Conservation (phyloP, 2,888 invertebrate species). For the Rhogogaster chlorosoma region DNA sequence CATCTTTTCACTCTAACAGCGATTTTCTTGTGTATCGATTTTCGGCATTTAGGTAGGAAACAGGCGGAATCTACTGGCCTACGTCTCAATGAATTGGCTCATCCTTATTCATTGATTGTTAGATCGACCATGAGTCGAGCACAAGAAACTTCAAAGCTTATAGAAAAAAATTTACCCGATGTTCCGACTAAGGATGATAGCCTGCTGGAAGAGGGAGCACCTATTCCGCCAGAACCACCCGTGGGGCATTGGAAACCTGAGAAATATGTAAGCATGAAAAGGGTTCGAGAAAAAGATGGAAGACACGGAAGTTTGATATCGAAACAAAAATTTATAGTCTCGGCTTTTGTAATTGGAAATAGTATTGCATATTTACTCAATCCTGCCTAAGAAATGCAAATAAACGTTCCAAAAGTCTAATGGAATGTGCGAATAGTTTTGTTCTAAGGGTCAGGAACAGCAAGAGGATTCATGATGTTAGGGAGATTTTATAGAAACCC, state of each 20-base stretch:
- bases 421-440: background rate
- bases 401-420: background rate
- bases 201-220: conserved; percentile 95
- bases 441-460: background rate
- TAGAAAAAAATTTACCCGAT: conserved; percentile 84
- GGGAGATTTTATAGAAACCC: background rate
- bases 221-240: conserved; percentile 96
- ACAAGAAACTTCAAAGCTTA: conserved; percentile 93
- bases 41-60: conserved; percentile 82
- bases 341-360: background rate
- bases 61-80: conserved; percentile 94
- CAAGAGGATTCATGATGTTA: background rate
- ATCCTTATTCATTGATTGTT: conserved; percentile 89
- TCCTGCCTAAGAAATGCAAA: background rate
- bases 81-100: conserved; percentile 87
- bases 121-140: conserved; percentile 97
- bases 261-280: conserved; percentile 81
- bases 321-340: background rate
- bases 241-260: conserved; percentile 93
- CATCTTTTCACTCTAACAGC: background rate
- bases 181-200: conserved; percentile 84
- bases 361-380: background rate
- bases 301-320: background rate
- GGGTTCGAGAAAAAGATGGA: background rate
- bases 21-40: background rate